Base-by-base conservation (phyloP, 2,888 invertebrate genomes). In the Philopedon plagiatum region DNA sequence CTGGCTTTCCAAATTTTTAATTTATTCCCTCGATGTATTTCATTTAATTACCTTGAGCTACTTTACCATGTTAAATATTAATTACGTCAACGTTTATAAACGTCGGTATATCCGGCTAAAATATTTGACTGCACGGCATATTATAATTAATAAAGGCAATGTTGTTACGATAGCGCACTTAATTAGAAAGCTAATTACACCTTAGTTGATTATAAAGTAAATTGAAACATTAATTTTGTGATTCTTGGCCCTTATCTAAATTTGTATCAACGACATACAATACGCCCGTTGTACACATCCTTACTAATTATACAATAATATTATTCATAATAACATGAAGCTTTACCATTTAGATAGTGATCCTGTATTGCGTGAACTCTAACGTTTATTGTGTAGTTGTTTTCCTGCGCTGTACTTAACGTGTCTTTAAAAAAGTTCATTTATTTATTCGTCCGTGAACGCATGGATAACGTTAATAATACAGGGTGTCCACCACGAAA, bases 151-250 rank as follows among this genome's bases (percentile, higher is more conserved):
- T 65, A 56, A 56, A 41, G 29, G 41, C 39, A 26, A 41, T 49
- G 39, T 23, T 49, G 39, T 23, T 61, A 61, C 51, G 66, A 66
- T 66, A 66, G 57, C 46, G 57, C 29, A 66, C 32, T 66, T 66
- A 66, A 66, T 66, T 46, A 46, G 34, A 18, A 13, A 56, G 23
- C 34, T 58, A 66, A 66, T 66, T 66, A 34, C 66, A 66, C 66
- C 66, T 57, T 66, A 29, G 58, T 41, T 57, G 66, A 34, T 57
- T 57, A 66, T 66, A 66, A 57, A 57, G 57, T 34, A 66, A 66
- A 66, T 66, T 66, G 66, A 56, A 57, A 57, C 66, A 57, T 57
- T 57, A 66, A 66, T 64, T 56, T 64, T 64, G 56, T 41, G 34
- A 64, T 56, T 63, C 62, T 63, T 61, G 32, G 49, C 37, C 51